Base-by-base conservation (phyloP, 2,888 invertebrate genomes). In the Paralinhomoeus sp. region DNA sequence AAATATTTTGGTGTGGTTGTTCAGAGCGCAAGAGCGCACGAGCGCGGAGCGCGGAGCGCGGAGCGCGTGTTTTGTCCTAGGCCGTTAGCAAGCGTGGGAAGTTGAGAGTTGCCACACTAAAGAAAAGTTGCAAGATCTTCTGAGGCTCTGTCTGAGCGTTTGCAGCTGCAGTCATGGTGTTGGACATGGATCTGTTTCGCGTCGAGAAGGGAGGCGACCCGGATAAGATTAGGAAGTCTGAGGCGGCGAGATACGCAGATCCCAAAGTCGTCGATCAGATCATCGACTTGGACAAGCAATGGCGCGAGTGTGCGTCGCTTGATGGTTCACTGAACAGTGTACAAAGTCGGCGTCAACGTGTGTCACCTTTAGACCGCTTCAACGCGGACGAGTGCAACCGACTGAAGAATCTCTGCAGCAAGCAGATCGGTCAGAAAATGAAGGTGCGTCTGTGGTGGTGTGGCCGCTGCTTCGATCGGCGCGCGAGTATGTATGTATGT, bases 351-450 rank as follows among this genome's bases (percentile, higher is more conserved):
- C 5, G 5, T 5, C 27, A 27, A 27, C 22, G 40, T 45, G 49
- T 41, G 39, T 37, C 45, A n/a, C n/a, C 61, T 64, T 67, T 56
- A 70, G 70, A 80, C 54, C 74, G 91, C 51, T 85, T 83, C 65
- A 75, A 77, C 55, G 83, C 83, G 24, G 97, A 97, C 64, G 78
- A 82, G 62, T 76, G 80, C 58, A 97, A 99, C 65, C 87, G 87
- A 64, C 67, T 85, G 49, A 93, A 89, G 66, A 97, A 97, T 71
- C 70, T 82, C 1, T 85, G 87, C 64, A 91, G 89, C 67, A 93
- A 91, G 68, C 80, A 77, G 53, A 83, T 97, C 53, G 93, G 93
- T 12, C 81, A 84, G 51, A 87, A 85, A 67, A 93, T 93, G 82
- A 97, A 97, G 71, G 70, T 70, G 55, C 50, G 34, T n/a, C n/a